phyloP scores from a whole-genome alignment of 2,113 vertebrate genomes.

The Scomber scombrus region DNA sequence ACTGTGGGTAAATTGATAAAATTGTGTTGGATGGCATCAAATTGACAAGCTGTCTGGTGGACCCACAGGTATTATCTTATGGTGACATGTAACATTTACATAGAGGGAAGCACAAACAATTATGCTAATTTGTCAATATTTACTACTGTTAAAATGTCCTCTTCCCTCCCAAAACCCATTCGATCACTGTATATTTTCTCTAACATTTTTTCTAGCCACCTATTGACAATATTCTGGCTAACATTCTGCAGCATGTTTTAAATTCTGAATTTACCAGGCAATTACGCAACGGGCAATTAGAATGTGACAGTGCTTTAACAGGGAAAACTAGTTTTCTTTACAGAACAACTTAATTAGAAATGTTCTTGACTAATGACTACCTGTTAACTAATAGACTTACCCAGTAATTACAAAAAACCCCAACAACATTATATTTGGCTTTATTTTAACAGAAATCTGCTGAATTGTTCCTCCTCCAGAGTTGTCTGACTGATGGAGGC shows the following conservation, averaged over 20 bases:
- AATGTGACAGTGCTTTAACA: not conserved
- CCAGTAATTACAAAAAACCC: not conserved
- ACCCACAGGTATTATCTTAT: too few relatives aligned
- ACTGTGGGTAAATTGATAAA: too few relatives aligned
- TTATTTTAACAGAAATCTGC: conserved; percentile 2
- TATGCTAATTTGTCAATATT: too few relatives aligned
- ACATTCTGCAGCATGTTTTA: not conserved
- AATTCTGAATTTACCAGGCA: not conserved
- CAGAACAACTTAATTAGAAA: not conserved
- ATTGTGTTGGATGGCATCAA: too few relatives aligned
- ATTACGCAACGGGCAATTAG: not conserved
- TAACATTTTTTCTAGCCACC: not conserved
- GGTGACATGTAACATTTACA: too few relatives aligned
- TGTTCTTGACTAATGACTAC: not conserved
- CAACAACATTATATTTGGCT: not conserved
- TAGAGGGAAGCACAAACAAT: too few relatives aligned
- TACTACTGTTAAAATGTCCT: too few relatives aligned
- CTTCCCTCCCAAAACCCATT: too few relatives aligned
- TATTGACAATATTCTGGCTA: not conserved
- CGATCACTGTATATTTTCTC: not conserved
- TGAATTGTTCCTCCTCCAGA: conserved; percentile 17
- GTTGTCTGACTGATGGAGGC: not conserved
- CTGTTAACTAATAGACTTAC: not conserved
- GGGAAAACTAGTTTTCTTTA: not conserved
- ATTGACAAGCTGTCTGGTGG: too few relatives aligned